phyloP scores from a whole-genome alignment of 2,888 invertebrate genomes.

The Plebejus anna region DNA sequence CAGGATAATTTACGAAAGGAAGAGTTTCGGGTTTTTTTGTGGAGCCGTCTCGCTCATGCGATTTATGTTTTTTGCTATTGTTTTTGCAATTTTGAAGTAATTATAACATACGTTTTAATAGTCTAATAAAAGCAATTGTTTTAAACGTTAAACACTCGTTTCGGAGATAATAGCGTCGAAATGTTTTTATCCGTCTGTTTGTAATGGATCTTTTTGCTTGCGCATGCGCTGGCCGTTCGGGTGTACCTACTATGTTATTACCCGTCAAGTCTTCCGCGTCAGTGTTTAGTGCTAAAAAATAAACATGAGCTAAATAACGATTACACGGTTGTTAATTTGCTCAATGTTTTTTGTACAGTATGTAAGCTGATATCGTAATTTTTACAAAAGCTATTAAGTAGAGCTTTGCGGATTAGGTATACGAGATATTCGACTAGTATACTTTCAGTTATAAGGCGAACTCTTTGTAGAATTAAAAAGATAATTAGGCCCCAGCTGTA shows the following conservation, averaged over 20 bases:
- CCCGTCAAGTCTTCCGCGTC: slow-evolving; percentile 37
- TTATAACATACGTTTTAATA: slow-evolving; percentile 55
- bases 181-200: slow-evolving; percentile 45
- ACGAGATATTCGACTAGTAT: neutral
- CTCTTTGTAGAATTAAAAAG: no score
- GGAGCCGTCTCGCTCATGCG: slow-evolving; percentile 57
- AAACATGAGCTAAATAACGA: slow-evolving; percentile 1
- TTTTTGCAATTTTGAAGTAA: slow-evolving; percentile 55
- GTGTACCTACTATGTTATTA: slow-evolving; percentile 38
- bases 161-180: slow-evolving; percentile 58
- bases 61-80: slow-evolving; percentile 52
- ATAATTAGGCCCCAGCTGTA: neutral
- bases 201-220: slow-evolving; percentile 46
- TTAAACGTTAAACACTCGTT: slow-evolving; percentile 48
- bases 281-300: slow-evolving; percentile 24
- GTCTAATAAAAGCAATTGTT: slow-evolving; percentile 60
- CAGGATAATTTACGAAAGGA: slow-evolving; percentile 78
- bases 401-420: neutral
- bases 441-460: neutral
- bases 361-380: slow-evolving; percentile 9
- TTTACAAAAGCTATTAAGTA: neutral
- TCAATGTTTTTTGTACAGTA: neutral
- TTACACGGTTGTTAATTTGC: slow-evolving; percentile 25
- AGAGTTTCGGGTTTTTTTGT: slow-evolving; percentile 53
- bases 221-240: slow-evolving; percentile 37